These are phyloP conservation scores for Aphelinus atriplicis DNA, from an alignment of 1,140 invertebrate genomes.

Conservation along the genomic window DNA sequence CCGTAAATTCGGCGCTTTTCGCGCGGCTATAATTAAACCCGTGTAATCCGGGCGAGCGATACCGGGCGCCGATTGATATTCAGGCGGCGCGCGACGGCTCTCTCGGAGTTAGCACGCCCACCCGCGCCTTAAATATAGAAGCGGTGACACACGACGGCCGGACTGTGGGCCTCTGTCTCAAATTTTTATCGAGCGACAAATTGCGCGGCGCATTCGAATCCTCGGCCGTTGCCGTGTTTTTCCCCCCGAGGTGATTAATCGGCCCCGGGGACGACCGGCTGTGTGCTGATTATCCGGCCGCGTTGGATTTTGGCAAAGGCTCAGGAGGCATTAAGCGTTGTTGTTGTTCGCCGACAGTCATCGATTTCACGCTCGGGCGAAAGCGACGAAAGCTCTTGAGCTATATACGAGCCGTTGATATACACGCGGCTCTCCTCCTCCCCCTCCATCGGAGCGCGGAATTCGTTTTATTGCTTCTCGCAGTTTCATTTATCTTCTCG, in stretches of 20 bases:
- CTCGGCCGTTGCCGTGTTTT: not conserved
- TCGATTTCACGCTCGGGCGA: too few species aligned
- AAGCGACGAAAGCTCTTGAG: too few species aligned
- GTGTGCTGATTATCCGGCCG: not conserved
- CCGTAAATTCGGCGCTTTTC: slow-evolving; percentile 16
- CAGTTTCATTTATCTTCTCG: too few species aligned
- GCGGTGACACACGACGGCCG: slow-evolving; percentile 28
- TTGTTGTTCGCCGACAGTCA: too few species aligned
- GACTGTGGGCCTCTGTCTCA: not conserved
- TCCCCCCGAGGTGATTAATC: not conserved
- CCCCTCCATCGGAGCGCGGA: too few species aligned
- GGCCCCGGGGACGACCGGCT: not conserved
- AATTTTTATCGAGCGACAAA: slow-evolving; percentile 36
- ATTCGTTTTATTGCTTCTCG: too few species aligned
- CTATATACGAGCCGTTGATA: too few species aligned
- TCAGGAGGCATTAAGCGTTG: too few species aligned
- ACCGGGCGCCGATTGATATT: too few species aligned
- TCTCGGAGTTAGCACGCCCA: not conserved
- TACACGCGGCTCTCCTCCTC: too few species aligned
- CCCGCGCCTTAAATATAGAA: slow-evolving; percentile 44
- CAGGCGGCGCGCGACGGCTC: too few species aligned
- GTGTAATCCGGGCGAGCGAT: too few species aligned
- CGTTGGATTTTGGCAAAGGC: not conserved
- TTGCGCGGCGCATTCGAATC: not conserved
- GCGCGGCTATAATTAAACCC: slow-evolving; percentile 4